phyloP scores from a whole-genome alignment of 2,888 invertebrate genomes.

The Caenorhabditis doughertyi region DNA sequence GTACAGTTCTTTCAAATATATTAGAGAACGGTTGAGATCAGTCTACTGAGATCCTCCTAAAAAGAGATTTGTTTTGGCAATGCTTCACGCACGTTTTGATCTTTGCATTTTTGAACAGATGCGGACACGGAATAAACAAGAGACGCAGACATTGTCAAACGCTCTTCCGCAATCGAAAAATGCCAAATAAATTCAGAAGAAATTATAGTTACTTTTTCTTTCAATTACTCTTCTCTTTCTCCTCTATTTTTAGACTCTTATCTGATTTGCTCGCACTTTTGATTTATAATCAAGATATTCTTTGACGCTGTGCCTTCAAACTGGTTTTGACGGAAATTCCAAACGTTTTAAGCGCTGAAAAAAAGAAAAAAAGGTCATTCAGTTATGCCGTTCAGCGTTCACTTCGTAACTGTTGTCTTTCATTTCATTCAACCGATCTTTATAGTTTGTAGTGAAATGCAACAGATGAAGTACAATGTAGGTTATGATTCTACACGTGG shows the following conservation, averaged over 20 bases:
- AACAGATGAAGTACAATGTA: constrained; percentile 19
- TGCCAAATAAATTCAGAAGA: constrained; percentile 9
- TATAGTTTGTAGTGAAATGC: constrained; percentile 14
- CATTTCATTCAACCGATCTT: neutral
- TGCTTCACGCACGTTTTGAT: constrained; percentile 47
- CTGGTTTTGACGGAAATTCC: constrained; percentile 23
- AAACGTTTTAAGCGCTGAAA: constrained; percentile 19
- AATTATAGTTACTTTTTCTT: neutral
- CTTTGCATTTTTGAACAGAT: constrained; percentile 62
- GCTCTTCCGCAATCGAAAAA: neutral
- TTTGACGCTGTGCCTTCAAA: constrained; percentile 6
- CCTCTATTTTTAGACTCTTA: neutral
- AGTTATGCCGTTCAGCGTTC: constrained; percentile 29
- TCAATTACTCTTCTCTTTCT: neutral
- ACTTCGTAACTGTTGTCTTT: neutral
- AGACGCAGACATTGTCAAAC: constrained; percentile 53
- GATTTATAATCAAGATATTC: constrained; percentile 19
- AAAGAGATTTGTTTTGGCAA: neutral
- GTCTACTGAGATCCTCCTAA: no score
- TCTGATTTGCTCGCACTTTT: constrained; percentile 27
- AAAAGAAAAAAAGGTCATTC: constrained; percentile 30
- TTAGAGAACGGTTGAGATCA: no score
- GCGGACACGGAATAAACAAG: constrained; percentile 43
- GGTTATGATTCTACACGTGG: constrained; percentile 41
- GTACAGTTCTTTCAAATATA: neutral